Conservation (phyloP, 2,888 invertebrate genomes). For the Linhomoeus sp. region DNA sequence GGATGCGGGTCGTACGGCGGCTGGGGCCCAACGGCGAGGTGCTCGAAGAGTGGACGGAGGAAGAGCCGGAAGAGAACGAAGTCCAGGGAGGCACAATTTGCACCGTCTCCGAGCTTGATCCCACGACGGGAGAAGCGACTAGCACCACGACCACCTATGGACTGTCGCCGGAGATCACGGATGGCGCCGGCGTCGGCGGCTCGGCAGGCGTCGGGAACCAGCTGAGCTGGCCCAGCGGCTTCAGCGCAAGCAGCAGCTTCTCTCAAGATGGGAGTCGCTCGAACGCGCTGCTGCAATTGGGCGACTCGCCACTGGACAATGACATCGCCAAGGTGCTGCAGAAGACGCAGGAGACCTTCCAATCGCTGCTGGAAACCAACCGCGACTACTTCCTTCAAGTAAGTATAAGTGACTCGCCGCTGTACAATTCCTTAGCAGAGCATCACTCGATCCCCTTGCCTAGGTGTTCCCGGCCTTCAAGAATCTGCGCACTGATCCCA, state of each 20-base stretch:
- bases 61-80: not conserved
- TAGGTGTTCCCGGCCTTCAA: slow-evolving; percentile 8
- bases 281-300: not conserved
- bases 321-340: not conserved
- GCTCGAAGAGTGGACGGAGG: not conserved
- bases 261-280: not conserved
- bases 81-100: too few relatives aligned
- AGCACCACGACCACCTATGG: not conserved
- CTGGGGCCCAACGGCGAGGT: not conserved
- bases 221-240: too few relatives aligned
- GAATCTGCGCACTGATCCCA: slow-evolving; percentile 15
- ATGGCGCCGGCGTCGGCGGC: not conserved
- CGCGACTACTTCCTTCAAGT: not conserved
- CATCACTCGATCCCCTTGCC: too few relatives aligned
- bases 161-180: too few relatives aligned
- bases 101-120: not conserved
- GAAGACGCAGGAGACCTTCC: not conserved
- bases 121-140: not conserved
- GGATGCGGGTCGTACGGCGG: too few relatives aligned
- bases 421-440: too few relatives aligned
- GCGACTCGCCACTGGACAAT: not conserved
- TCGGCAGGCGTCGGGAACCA: not conserved
- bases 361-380: not conserved
- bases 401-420: too few relatives aligned
- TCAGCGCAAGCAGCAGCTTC: too few relatives aligned